A percentile compares a stretch with the other conserved stretches of the same genome.
phyloP scores from a whole-genome alignment of 2,113 vertebrate genomes.

The Rhagologus leucostigma region DNA sequence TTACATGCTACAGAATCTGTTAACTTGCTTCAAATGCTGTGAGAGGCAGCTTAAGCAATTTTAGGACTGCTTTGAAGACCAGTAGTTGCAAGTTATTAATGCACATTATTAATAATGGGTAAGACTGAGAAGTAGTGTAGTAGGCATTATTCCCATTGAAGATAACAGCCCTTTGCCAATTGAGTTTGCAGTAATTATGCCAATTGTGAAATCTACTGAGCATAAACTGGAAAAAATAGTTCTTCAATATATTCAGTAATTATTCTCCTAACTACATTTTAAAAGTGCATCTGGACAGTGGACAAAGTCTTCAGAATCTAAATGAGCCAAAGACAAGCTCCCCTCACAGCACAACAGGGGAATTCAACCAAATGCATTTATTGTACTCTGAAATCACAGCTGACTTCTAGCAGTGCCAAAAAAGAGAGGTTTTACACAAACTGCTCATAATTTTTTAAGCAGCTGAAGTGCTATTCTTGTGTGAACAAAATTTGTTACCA shows the following conservation, averaged over 20 bases:
- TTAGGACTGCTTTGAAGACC: not conserved
- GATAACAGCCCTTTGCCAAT: slow-evolving; percentile 24
- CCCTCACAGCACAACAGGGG: slow-evolving; percentile 13
- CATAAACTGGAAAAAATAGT: slow-evolving; percentile 14
- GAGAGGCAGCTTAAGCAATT: not conserved
- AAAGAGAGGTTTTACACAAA: slow-evolving; percentile 57
- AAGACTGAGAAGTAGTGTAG: not conserved
- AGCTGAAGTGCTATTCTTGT: slow-evolving; percentile 17
- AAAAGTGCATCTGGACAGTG: slow-evolving; percentile 64
- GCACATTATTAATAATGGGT: slow-evolving; percentile 14
- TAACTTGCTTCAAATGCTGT: not conserved
- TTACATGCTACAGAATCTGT: not conserved
- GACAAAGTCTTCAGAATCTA: slow-evolving; percentile 64
- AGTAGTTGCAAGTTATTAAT: slow-evolving; percentile 38
- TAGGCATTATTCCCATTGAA: not conserved
- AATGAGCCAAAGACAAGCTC: slow-evolving; percentile 61
- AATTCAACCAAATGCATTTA: slow-evolving; percentile 65
- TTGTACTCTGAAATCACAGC: slow-evolving; percentile 64
- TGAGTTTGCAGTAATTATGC: slow-evolving; percentile 18
- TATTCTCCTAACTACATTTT: slow-evolving; percentile 62
- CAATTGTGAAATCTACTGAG: slow-evolving; percentile 41
- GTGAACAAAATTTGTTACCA: slow-evolving; percentile 5
- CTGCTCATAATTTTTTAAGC: slow-evolving; percentile 48
- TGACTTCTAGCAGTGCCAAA: slow-evolving; percentile 60
- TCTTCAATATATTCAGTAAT: slow-evolving; percentile 51